These are phyloP conservation scores for Pangasius macronema DNA, from an alignment of 2,797 vertebrate genomes.

Conservation along the genomic window DNA sequence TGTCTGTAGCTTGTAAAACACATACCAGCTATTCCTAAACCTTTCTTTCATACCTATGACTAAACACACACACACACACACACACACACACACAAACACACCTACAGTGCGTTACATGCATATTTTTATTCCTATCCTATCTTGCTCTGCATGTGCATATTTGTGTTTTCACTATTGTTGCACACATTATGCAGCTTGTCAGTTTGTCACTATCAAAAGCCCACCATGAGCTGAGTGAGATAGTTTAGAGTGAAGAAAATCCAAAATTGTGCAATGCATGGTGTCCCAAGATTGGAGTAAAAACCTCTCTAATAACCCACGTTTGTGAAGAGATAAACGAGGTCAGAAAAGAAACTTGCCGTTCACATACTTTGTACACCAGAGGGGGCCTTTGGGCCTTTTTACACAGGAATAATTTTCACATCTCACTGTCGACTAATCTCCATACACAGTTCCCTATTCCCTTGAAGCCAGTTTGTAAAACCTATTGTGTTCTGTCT, in stretches of 20 bases:
- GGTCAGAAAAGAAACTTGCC: not conserved
- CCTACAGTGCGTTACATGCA: no score
- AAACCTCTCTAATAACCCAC: not conserved
- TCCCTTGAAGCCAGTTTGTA: not conserved
- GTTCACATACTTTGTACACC: conserved; percentile 27
- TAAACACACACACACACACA: not conserved
- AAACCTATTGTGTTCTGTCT: not conserved
- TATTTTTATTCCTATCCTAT: no score
- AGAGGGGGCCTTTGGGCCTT: conserved; percentile 49
- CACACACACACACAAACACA: not conserved
- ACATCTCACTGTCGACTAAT: not conserved
- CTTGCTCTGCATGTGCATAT: not conserved
- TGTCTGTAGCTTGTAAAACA: conserved; percentile 15
- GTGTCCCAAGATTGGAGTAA: not conserved
- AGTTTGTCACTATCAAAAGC: not conserved
- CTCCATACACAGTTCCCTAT: not conserved
- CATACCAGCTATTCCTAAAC: not conserved
- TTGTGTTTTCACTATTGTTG: not conserved
- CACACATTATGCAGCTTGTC: not conserved
- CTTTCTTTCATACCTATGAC: not conserved
- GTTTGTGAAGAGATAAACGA: not conserved
- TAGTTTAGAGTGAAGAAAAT: not conserved
- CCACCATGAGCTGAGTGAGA: not conserved
- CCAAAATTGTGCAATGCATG: not conserved
- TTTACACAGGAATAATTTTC: not conserved